These are phyloP conservation scores for Catostomus latipinnis DNA, from an alignment of 2,797 vertebrate species.

Conservation along the genomic window DNA sequence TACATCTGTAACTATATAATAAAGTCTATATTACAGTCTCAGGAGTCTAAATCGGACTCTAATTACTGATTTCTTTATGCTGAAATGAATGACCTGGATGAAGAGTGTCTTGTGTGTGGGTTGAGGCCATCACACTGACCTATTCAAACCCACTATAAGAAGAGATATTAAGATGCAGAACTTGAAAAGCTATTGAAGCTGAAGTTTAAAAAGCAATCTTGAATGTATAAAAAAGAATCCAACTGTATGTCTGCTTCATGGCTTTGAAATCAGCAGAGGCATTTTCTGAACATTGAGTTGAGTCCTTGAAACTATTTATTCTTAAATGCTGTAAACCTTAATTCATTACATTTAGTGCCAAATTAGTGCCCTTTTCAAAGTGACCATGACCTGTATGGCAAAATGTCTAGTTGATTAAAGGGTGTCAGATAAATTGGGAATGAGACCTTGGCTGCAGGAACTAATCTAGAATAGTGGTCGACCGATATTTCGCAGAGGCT, in stretches of 20 bases:
- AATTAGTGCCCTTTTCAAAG: background rate
- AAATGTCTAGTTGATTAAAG: background rate
- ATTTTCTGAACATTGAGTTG: background rate
- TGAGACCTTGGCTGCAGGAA: conserved; percentile 29
- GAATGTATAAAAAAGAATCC: background rate
- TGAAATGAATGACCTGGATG: background rate
- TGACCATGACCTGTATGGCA: background rate
- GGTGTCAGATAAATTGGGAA: conserved; percentile 1
- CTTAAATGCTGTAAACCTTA: background rate
- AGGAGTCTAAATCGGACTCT: background rate
- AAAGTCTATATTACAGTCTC: background rate
- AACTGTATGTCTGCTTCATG: background rate
- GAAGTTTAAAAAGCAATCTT: conserved; percentile 6
- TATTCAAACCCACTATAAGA: background rate
- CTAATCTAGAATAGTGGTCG: background rate
- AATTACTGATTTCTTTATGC: background rate
- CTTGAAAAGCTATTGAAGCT: too few relatives aligned
- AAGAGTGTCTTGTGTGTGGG: background rate
- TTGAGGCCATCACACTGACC: background rate
- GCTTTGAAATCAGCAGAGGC: background rate
- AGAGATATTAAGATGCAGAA: background rate
- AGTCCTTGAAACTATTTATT: background rate
- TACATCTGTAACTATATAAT: too few relatives aligned
- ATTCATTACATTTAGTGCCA: background rate
- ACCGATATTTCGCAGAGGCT: too few relatives aligned